phyloP scores from a whole-genome alignment of 2,113 vertebrate species.

The Prochilodus magdalenae region DNA sequence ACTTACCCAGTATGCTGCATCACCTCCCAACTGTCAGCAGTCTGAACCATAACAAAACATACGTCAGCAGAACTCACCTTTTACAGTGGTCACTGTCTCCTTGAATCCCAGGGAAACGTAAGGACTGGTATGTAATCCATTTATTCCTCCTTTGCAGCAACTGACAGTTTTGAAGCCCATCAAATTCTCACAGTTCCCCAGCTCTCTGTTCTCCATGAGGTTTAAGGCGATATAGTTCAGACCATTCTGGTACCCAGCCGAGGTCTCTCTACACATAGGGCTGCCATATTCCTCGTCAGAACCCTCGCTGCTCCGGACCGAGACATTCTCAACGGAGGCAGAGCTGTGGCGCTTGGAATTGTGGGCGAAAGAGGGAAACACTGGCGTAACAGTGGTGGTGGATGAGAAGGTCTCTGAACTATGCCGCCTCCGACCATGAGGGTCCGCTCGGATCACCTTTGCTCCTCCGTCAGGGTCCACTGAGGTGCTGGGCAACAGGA shows the following conservation, averaged over 20 bases:
- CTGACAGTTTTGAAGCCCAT: conserved; percentile 76
- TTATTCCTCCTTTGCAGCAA: conserved; percentile 83
- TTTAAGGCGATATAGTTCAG: conserved; percentile 97
- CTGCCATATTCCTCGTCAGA: conserved; percentile 74
- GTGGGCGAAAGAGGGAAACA: conserved; percentile 94
- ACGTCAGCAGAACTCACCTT: conserved; percentile 84
- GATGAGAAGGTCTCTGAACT: conserved; percentile 97
- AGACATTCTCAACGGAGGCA: conserved; percentile 94
- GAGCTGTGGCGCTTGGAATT: conserved; percentile 93
- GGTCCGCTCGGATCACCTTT: conserved; percentile 94
- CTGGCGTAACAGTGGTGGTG: conserved; percentile 93
- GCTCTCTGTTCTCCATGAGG: conserved; percentile 82
- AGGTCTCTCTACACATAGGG: conserved; percentile 93
- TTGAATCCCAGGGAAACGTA: conserved; percentile 94
- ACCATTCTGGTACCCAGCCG: conserved; percentile 91
- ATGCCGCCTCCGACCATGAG: conserved; percentile 93
- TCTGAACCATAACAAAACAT: background rate
- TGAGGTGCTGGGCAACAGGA: conserved; percentile 76
- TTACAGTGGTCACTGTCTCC: conserved; percentile 86
- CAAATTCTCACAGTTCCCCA: conserved; percentile 72
- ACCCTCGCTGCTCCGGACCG: conserved; percentile 85
- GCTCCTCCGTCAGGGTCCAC: conserved; percentile 89
- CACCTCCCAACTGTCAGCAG: background rate
- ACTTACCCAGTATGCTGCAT: background rate
- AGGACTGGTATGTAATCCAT: conserved; percentile 78